A percentile compares a stretch with the other conserved stretches of the same genome.
Conservation (phyloP, 2,888 invertebrate genomes). For the Hydriomena furcata region DNA sequence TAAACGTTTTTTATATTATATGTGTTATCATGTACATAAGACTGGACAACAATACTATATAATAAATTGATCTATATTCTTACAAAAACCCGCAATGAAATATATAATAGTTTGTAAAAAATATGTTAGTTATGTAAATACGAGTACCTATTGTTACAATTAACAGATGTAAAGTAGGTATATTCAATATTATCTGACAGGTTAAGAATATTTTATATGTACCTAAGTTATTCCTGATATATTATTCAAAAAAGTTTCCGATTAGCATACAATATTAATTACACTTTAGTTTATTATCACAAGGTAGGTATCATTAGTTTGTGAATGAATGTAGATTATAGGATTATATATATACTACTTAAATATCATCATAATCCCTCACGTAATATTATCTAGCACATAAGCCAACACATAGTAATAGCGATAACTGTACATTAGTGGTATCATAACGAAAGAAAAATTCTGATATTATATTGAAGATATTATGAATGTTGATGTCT, state of each 20-base stretch:
- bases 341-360: too few species aligned
- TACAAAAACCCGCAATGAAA: too few species aligned
- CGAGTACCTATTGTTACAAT: too few species aligned
- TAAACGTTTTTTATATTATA: too few species aligned
- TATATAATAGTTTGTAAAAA: not conserved
- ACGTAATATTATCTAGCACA: not conserved
- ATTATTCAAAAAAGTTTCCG: not conserved
- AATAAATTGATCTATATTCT: too few species aligned
- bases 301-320: not conserved
- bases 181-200: not conserved
- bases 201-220: not conserved
- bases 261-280: not conserved
- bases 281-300: conserved; percentile 3
- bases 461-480: too few species aligned
- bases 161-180: too few species aligned
- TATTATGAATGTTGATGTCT: too few species aligned
- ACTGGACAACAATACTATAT: too few species aligned
- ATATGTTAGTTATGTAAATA: not conserved
- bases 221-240: not conserved
- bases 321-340: not conserved
- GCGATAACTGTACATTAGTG: not conserved
- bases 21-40: too few species aligned
- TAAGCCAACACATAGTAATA: not conserved
- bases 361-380: not conserved
- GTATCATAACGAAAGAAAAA: too few species aligned